Evolutionary conservation across 2,797 vertebrate genomes (phyloP), one percentile per base, ranked within the genome.

Genomic region (Paratrypauchen microcephalus): DNA sequence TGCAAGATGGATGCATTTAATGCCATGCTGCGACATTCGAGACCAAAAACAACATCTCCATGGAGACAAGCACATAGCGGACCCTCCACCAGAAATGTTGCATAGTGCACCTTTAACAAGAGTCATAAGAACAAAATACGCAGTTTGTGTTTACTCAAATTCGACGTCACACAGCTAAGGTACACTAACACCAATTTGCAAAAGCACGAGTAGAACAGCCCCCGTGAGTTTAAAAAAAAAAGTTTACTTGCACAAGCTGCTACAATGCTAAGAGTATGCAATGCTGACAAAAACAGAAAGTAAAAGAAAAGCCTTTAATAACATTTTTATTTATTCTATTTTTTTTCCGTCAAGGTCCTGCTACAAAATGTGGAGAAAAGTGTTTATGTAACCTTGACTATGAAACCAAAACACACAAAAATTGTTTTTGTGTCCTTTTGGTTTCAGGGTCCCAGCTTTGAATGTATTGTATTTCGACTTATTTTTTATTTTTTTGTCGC

Each of bases 231-330:
- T 19, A 76, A n/a, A n/a, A n/a, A n/a, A n/a, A n/a, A n/a, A n/a
- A 78, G 80, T 83, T 80, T 69, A 76, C 80, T 79, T 71, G 60
- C 23, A 15, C 12, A 59, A 66, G 71, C 70, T 88, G 83, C 83
- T 80, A 23, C 78, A 85, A 72, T 13, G 69, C 72, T 75, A 70
- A 77, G 74, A 76, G 66, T 76, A 71, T 57, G 56, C 73, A 80
- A 65, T 82, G 83, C 82, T 79, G 83, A 83, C 1, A 72, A 76
- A 65, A 83, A 84, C 61, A 76, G 64, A 76, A 45, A 24, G 50
- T 50, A 13, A 2, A 54, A n/a, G 50, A 36, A 2, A 61, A 48
- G 55, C 68, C 21, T 68, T 24, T 48, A 55, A 70, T 12, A 56
- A 54, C 24, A 57, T 28, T 30, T 52, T 77, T 72, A 65, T 45